Evolutionary conservation across 2,888 invertebrate genomes (phyloP).

Genomic region (Tiphia femorata): DNA sequence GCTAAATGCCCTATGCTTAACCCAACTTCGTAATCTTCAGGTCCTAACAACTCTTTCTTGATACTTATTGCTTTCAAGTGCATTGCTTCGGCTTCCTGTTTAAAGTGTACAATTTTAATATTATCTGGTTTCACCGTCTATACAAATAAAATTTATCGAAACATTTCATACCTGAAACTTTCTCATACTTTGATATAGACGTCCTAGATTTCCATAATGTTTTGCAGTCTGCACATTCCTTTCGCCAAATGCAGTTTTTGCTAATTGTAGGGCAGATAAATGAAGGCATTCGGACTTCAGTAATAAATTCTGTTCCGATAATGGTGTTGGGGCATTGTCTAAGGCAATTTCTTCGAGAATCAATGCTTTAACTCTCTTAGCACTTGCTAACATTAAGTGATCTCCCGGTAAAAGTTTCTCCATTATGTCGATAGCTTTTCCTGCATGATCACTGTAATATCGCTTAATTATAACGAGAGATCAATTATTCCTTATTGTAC

Average conservation of each 20-base stretch:
- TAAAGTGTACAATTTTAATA: background rate
- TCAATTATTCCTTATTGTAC: no score
- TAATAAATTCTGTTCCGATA: constrained; percentile 75
- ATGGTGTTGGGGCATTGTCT: constrained; percentile 74
- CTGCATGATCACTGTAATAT: constrained; percentile 83
- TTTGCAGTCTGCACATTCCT: constrained; percentile 96
- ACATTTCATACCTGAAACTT: constrained; percentile 79
- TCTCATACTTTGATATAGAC: constrained; percentile 94
- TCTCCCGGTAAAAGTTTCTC: constrained; percentile 83
- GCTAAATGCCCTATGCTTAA: constrained; percentile 94
- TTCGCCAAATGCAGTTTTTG: constrained; percentile 89
- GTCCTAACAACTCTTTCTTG: constrained; percentile 87
- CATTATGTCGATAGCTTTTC: constrained; percentile 86
- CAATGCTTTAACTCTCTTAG: constrained; percentile 91
- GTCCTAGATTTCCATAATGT: constrained; percentile 94
- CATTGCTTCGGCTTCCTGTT: constrained; percentile 88
- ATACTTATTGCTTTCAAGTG: constrained; percentile 93
- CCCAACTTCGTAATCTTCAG: constrained; percentile 91
- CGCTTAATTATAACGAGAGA: no score
- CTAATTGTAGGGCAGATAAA: constrained; percentile 83
- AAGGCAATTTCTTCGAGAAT: constrained; percentile 94
- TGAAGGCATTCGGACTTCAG: constrained; percentile 87
- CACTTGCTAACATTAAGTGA: constrained; percentile 89
- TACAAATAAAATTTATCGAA: no score
- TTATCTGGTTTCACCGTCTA: no score